Base-by-base conservation (phyloP, 2,888 invertebrate species). In the Candidula unifasciata region DNA sequence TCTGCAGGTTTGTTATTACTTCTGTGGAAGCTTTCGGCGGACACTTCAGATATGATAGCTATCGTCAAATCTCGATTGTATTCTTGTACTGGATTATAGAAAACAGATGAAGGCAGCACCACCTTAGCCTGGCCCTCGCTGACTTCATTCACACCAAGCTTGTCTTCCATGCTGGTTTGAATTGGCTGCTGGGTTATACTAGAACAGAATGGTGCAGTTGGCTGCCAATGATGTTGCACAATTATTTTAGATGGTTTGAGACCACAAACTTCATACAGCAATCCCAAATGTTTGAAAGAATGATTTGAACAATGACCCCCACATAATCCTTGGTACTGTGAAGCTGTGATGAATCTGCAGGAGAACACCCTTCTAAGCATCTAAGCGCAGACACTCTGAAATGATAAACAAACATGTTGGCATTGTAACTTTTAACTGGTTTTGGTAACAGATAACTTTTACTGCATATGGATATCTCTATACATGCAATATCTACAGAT, bases 31-130 rank as follows among this genome's bases (percentile, higher is more conserved):
- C 87, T 87, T 69, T 89, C 88, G 33, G 88, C 85, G 18, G 90
- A 88, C 87, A 89, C 90, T 82, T 92, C 87, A 33, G 91, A 90
- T 52, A 93, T 90, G 6, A 94, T 90, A 77, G 92, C 91, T 52
- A 94, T 90, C 3, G 93, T 96, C 79, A 99, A 94, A 94, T 99
- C 99, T 88, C 99, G 95, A 93, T 99, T 99, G 92, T 99, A 99
- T 94, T 99, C 98, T 86, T 94, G 94, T 0, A 99, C 99, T 0
- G 99, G 95, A 94, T 99, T 99, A 93, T 99, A 99, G 94, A 99
- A 99, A 0, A 99, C 98, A 33, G 87, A 86, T 44, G 82, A 33
- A 21, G 87, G 87, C 18, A 87, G 84, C 52, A 84, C 57, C 5
- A 87, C 83, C 27, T 37, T 85, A 1, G 87, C 87, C 18, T 60